A percentile compares a stretch with the other conserved stretches of the same genome.
These are phyloP conservation scores for Oscheius sp. DNA, from an alignment of 2,888 invertebrate species.

Conservation along the genomic window DNA sequence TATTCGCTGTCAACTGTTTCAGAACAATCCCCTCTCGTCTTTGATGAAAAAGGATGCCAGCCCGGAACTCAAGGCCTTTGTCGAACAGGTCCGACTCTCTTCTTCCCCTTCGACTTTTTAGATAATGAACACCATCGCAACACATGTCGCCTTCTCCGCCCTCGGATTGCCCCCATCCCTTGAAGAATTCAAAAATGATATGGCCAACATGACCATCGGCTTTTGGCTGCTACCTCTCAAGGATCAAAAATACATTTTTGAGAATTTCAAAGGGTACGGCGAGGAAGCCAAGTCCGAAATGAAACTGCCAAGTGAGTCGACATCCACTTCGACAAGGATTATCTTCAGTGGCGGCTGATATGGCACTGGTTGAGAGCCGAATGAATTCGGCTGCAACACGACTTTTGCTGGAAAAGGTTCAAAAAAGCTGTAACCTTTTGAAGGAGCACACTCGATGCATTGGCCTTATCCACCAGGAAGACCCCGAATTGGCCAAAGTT, in stretches of 20 bases:
- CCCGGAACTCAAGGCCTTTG: background rate
- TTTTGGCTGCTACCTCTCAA: slow-evolving; percentile 10
- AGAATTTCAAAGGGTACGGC: background rate
- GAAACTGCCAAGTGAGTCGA: too few relatives aligned
- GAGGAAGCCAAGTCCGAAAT: background rate
- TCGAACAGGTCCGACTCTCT: background rate
- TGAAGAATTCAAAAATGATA: slow-evolving; percentile 14
- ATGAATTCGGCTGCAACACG: slow-evolving; percentile 1
- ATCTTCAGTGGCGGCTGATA: background rate
- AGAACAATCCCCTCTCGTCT: slow-evolving; percentile 1
- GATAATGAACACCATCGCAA: background rate
- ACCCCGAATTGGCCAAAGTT: background rate
- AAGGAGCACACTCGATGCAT: background rate
- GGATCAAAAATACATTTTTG: background rate
- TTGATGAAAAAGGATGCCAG: background rate
- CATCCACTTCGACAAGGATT: too few relatives aligned
- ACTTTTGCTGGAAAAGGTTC: background rate
- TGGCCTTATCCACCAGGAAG: background rate
- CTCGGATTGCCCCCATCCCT: slow-evolving; percentile 2
- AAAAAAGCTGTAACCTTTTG: background rate
- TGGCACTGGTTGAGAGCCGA: background rate
- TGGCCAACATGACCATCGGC: slow-evolving; percentile 6
- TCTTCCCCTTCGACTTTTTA: background rate
- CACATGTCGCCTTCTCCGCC: background rate
- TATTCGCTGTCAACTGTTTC: background rate